Evolutionary conservation across 2,797 vertebrate species (phyloP), one percentile per base, ranked within the genome.

Genomic region (Rhadinocentrus ornatus): DNA sequence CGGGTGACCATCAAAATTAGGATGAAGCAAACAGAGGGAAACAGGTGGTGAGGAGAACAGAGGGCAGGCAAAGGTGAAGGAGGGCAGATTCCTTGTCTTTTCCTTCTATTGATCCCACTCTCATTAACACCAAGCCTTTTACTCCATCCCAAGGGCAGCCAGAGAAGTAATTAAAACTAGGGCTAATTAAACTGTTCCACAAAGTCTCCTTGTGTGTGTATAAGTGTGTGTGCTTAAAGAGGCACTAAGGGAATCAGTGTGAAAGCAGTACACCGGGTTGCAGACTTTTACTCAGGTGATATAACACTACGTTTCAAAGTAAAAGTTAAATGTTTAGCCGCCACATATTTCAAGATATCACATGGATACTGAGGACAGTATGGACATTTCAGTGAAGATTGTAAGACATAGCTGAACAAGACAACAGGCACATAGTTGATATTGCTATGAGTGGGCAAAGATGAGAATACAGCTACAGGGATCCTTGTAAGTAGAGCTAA

Each of bases 131-230:
- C 32, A 68, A 78, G 89, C 78, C 86, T 86, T 85, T 85, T 73
- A 81, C 88, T 83, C 77, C 7, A 34, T 90, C 90, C 90, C 89
- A 71, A 82, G 86, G 89, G 88, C 79, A 75, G 70, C 70, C 41
- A 78, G 82, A 57, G 68, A 89, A 80, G 83, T 93, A 91, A 94
- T 94, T 94, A 93, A 93, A 89, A 81, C 84, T 63, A 11, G 34
- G 82, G 80, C 82, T 93, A 92, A 93, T 92, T 89, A 93, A 92
- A 89, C 84, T 82, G 76, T 81, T 88, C 73, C 81, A 80, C 73
- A 67, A 77, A 73, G 80, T 81, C 60, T 70, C 22, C 55, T 18
- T 60, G 7, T 53, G 10, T 71, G 35, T 50, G 39, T 12, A n/a
- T n/a, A n/a, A n/a, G n/a, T n/a, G n/a, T 37, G 68, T 77, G 66